These are phyloP conservation scores for Epicampocera succincta DNA, from an alignment of 2,888 invertebrate species.

Conservation along the genomic window DNA sequence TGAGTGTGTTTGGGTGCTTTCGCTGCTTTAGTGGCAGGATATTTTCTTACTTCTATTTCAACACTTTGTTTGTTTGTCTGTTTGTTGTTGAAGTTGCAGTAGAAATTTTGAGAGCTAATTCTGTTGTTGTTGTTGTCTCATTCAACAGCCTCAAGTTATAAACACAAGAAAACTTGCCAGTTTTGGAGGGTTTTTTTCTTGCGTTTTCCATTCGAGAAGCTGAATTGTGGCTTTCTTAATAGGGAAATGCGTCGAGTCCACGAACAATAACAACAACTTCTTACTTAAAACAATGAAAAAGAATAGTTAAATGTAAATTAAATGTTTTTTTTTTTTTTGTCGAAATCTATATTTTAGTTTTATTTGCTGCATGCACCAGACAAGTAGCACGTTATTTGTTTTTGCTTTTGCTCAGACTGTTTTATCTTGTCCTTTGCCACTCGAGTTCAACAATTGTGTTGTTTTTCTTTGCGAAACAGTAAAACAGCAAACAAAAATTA, in stretches of 20 bases:
- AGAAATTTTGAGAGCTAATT: not conserved
- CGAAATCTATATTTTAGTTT: slow-evolving; percentile 30
- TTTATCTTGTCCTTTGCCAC: slow-evolving; percentile 40
- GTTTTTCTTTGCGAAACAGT: not conserved
- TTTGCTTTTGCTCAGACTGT: not conserved
- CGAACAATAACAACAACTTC: slow-evolving; percentile 24
- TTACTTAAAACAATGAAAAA: slow-evolving; percentile 17
- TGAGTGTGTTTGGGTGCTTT: not conserved
- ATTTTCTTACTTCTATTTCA: slow-evolving; percentile 28
- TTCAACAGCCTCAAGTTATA: slow-evolving; percentile 53
- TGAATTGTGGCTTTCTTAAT: slow-evolving; percentile 42
- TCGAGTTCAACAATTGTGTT: slow-evolving; percentile 40
- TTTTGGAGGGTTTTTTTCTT: slow-evolving; percentile 1
- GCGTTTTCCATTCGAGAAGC: slow-evolving; percentile 7
- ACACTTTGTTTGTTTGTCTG: not conserved
- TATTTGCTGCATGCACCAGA: slow-evolving; percentile 35
- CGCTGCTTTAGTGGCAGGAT: slow-evolving; percentile 24
- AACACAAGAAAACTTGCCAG: slow-evolving; percentile 35
- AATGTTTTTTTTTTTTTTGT: slow-evolving; percentile 28
- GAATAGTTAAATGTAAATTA: slow-evolving; percentile 49
- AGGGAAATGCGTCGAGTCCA: slow-evolving; percentile 60
- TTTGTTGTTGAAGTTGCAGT: slow-evolving; percentile 9
- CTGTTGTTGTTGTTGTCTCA: slow-evolving; percentile 6
- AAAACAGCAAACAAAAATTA: slow-evolving; percentile 7
- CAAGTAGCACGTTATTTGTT: slow-evolving; percentile 40